A percentile compares a stretch with the other conserved stretches of the same genome.
These are phyloP conservation scores for Siniperca obscura DNA, from an alignment of 2,797 vertebrate genomes.

Conservation along the genomic window DNA sequence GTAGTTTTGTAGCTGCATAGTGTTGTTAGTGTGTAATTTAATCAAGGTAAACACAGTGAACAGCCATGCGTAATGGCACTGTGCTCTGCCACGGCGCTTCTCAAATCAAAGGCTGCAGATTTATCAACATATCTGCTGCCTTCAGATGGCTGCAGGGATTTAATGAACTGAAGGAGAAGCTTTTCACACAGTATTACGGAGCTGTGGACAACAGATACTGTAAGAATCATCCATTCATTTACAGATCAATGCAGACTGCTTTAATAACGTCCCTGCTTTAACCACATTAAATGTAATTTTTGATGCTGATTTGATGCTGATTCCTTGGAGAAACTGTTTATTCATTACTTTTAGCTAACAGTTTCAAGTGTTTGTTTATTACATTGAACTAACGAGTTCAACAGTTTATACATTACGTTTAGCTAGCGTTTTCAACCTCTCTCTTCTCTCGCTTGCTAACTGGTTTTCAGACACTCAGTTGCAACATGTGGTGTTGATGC, in stretches of 20 bases:
- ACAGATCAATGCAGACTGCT: background rate
- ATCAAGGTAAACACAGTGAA: conserved; percentile 8
- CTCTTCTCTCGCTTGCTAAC: background rate
- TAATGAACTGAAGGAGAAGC: background rate
- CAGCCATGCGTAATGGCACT: background rate
- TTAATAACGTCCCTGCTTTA: background rate
- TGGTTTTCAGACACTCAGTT: background rate
- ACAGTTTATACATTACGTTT: background rate
- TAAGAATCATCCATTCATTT: background rate
- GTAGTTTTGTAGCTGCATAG: background rate
- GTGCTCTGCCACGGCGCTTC: background rate
- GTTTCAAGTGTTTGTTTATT: background rate
- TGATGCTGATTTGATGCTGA: background rate
- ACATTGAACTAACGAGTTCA: background rate
- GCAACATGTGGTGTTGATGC: background rate
- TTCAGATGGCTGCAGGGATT: conserved; percentile 16
- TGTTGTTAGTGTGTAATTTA: conserved; percentile 1
- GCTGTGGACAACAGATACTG: background rate
- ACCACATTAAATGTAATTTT: background rate
- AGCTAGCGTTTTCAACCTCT: background rate
- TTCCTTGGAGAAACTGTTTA: background rate
- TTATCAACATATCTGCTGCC: conserved; percentile 20
- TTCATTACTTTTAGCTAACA: no score
- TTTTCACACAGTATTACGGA: background rate
- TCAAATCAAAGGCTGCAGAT: conserved; percentile 19